Evolutionary conservation across 2,113 vertebrate genomes (phyloP), one percentile per base, ranked within the genome.

Genomic region (Dunckerocampus dactyliophorus): DNA sequence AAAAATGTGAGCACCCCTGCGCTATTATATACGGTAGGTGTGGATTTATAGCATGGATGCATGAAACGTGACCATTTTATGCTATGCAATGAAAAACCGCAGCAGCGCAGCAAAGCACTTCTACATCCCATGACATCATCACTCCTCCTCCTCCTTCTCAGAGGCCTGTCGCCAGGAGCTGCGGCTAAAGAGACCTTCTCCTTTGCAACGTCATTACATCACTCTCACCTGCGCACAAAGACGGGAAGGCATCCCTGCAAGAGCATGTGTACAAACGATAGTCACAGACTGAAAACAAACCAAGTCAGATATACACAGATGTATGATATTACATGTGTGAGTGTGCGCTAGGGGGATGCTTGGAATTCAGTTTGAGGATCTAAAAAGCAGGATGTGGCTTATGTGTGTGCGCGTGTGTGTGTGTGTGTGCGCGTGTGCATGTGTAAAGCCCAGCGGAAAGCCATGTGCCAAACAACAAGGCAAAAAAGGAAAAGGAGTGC

Each of bases 51-150:
- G 22, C 28, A 15, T 53, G 51, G 51, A 17, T 4, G 24, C 6
- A 10, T 17, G 51, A 10, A 22, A 58, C 39, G 43, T 10, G 17
- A 20, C n/a, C 22, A 56, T 34, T 56, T 43, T 28, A 59, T 55
- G 45, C 53, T 49, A 24, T 16, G 9, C 24, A 55, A 62, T 3
- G 62, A 64, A 47, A 42, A 65, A 69, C 67, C 57, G 71, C 84
- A 77, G 76, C 67, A 78, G 65, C 49, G 45, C 43, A 5, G 47
- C 20, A 8, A 64, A 65, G 62, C 62, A 62, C 37, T 62, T 79
- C 43, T 37, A 22, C 66, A 72, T 71, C 53, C 49, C 8, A 74
- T 85, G 81, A 85, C 21, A 65, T 87, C 82, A 84, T 63, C 55
- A 47, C 59, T 16, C 51, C 63, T 16, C 53, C 52, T 62, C 65